Evolutionary conservation across 1,140 invertebrate species (phyloP), one percentile per base, ranked within the genome.

Genomic region (Acarapis woodi): DNA sequence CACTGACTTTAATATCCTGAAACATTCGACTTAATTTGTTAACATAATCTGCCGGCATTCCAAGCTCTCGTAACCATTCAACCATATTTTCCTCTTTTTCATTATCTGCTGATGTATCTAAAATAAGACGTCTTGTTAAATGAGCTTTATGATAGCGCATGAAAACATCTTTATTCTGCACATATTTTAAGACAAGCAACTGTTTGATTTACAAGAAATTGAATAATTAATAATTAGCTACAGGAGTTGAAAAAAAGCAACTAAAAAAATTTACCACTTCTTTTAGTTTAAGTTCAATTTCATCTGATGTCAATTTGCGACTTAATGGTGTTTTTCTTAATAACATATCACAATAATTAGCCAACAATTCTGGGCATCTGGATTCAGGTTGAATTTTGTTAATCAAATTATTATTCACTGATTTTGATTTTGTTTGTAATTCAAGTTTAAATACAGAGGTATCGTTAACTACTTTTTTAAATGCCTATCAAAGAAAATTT

Each of bases 11-110:
- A 44, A 97, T 83, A 56, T 99, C 93, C 65, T 96, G 85, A 39
- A 68, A 62, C 64, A 68, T 67, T 43, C 65, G 47, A 6, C 78
- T 83, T 46, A 99, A 56, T 60, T 97, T 94, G 61, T 94, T 94
- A 6, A 99, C 85, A 63, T 87, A 94, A 58, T 99, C 93, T 2
- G 88, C 87, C 4, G 93, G 93, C 88, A 99, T 97, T 15, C 93
- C 90, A 21, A 90, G 80, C 60, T 68, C 47, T 47, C 62, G 52
- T 44, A 72, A 47, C 67, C 83, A 90, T 54, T 93, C 87, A 0
- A 99, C 88, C 77, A 97, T 94, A 55, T 88, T 88, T 58, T 97
- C 88, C 58, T 99, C 93, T 53, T 94, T 94, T 53, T 97, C 93
- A 45, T 80, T 90, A 59, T 99, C 93, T 2, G 87, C 85, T 47